Base-by-base conservation (phyloP, 1,140 invertebrate genomes). In the Helicoverpa armigera region DNA sequence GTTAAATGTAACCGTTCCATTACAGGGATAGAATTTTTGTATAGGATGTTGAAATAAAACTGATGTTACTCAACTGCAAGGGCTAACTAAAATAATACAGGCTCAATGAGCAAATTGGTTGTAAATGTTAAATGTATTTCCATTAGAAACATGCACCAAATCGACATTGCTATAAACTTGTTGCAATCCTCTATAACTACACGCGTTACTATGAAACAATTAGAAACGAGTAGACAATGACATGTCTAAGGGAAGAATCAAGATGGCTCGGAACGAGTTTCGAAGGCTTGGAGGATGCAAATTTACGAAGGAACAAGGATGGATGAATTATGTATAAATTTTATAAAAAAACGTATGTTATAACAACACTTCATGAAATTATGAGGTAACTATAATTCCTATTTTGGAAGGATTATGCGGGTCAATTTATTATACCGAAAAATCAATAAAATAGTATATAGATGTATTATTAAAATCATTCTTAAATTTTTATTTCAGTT, bases 11-110 rank as follows among this genome's bases (percentile, higher is more conserved):
- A 78, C 74, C 74, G 74, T 78, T 79, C 51, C 67, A 79, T 84
- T 67, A 82, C 85, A 84, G 82, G 85, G 85, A 86, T 86, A 86
- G 81, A 43, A 70, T 76, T 79, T 82, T 79, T 43, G 35, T 43
- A 80, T 83, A 72, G 63, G 72, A 72, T 70, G 82, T 80, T 77
- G 76, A 79, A 70, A 51, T n/a, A 79, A 79, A 69, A 58, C 63
- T 18, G 35, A 29, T 16, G 10, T 76, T 16, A 56, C 35, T 43
- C 35, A 43, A 43, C 51, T 29, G 58, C 65, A 31, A 69, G 35
- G 56, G 56, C 12, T 58, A 58, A 79, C 50, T 29, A 60, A 70
- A 29, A 35, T 35, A 79, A 48, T 58, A 35, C 76, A 56, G 23
- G 54, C 51, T 78, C 76, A 56, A 29, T 69, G 53, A 79, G 29